Percentiles rank a stretch among this genome's conserved stretches.
phyloP scores from a whole-genome alignment of 2,797 vertebrate species.

The Cynopterus sphinx region DNA sequence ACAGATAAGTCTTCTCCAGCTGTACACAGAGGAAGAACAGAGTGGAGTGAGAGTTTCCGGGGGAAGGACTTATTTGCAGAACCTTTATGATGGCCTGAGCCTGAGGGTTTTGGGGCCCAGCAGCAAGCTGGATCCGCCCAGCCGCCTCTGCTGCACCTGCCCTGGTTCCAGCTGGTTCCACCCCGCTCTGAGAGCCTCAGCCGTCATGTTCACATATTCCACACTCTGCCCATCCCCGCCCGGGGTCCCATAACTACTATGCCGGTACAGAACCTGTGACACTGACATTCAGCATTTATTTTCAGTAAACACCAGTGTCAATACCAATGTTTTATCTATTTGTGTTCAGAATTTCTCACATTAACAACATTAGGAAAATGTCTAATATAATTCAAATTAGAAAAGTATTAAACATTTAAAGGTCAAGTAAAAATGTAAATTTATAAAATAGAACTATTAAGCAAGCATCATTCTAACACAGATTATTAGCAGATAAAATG shows the following conservation, averaged over 20 bases:
- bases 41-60: neutral
- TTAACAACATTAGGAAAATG: neutral
- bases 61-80: neutral
- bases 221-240: rapidly evolving
- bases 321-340: neutral
- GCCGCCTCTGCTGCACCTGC: neutral
- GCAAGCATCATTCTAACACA: neutral
- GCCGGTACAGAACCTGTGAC: neutral
- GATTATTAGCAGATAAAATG: slow-evolving; percentile 24
- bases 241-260: neutral
- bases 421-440: slow-evolving; percentile 40
- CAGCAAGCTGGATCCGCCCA: neutral
- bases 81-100: neutral
- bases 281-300: neutral
- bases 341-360: neutral
- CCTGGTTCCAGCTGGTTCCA: neutral
- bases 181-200: neutral
- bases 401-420: neutral
- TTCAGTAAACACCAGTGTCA: neutral
- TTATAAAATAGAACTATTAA: slow-evolving; percentile 20
- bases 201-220: neutral
- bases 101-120: neutral
- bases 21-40: neutral
- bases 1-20: neutral
- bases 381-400: neutral